These are phyloP conservation scores for Aplocera efformata DNA, from an alignment of 2,888 invertebrate genomes.

Conservation along the genomic window DNA sequence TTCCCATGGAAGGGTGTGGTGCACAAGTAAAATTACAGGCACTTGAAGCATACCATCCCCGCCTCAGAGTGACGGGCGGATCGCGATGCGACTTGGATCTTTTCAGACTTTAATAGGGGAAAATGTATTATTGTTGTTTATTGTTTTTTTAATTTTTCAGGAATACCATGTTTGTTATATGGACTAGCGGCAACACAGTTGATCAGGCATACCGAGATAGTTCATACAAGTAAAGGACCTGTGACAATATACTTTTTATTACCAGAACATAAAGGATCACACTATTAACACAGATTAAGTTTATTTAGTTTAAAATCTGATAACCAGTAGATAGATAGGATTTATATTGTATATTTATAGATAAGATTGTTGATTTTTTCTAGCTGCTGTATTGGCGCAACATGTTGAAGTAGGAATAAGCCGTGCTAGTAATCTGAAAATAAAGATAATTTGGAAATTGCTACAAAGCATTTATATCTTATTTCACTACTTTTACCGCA, in stretches of 20 bases:
- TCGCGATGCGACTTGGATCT: too few species aligned
- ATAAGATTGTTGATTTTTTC: constrained; percentile 22
- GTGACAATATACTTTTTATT: constrained; percentile 93
- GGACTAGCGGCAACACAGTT: constrained; percentile 92
- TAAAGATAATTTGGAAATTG: constrained; percentile 12
- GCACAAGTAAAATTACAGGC: too few species aligned
- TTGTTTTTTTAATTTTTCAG: constrained; percentile 70
- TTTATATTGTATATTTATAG: not conserved
- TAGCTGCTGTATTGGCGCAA: constrained; percentile 45
- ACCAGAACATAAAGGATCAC: constrained; percentile 92
- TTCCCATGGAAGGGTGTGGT: too few species aligned
- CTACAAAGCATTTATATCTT: not conserved
- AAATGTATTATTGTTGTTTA: too few species aligned
- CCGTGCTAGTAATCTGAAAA: constrained; percentile 55
- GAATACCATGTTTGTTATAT: constrained; percentile 94
- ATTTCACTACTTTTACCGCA: too few species aligned
- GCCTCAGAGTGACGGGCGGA: too few species aligned
- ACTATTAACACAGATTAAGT: constrained; percentile 55
- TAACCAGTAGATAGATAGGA: too few species aligned
- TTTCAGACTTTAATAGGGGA: too few species aligned
- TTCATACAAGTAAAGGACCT: constrained; percentile 84
- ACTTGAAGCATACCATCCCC: too few species aligned
- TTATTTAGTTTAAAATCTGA: constrained; percentile 1
- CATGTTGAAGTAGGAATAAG: constrained; percentile 64
- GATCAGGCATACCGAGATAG: constrained; percentile 89